Evolutionary conservation across 2,113 vertebrate species (phyloP), one percentile per base, ranked within the genome.

Genomic region (Pelmatolapia mariae): DNA sequence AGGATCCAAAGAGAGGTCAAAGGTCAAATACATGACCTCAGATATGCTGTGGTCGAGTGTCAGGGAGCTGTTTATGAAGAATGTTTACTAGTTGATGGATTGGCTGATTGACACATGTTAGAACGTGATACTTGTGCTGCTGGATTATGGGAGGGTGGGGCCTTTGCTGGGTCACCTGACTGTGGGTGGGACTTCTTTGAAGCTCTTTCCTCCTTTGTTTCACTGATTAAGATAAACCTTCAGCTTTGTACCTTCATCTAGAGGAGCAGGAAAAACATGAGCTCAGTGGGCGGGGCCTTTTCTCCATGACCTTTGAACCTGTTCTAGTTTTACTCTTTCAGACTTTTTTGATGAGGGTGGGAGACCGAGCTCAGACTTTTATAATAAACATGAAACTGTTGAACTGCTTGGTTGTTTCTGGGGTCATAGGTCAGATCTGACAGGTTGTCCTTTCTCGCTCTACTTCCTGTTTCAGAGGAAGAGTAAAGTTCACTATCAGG

Each of bases 401-500:
- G 40, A 73, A 26, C 6, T 18, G 22, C 22, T 26, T 26, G 22
- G 66, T 71, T 45, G 22, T 29, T 43, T 18, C 9, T 47, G 68
- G 24, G 9, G 43, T 29, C 24, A 29, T 29, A 47, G 68, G 22
- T 45, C 15, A 24, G 68, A 73, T 73, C 40, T 73, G 40, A 73
- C 40, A 26, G 40, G 15, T 29, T 26, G 7, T 29, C 40, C 15
- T 73, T 73, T 26, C 22, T 73, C 24, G 4, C 40, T 47, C 40
- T 76, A 26, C 68, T 76, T 76, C 9, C 71, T 29, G 15, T 43
- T 84, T 80, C 85, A 93, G 92, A 93, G 88, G 85, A 93, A 91
- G 57, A 90, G 50, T 82, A 93, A 93, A 50, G 87, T 89, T 36
- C 92, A 93, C 47, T 91, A 91, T 19, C 92, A 91, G 24, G 89